phyloP scores from a whole-genome alignment of 2,888 invertebrate genomes.

The Alloscopus bannaensis region DNA sequence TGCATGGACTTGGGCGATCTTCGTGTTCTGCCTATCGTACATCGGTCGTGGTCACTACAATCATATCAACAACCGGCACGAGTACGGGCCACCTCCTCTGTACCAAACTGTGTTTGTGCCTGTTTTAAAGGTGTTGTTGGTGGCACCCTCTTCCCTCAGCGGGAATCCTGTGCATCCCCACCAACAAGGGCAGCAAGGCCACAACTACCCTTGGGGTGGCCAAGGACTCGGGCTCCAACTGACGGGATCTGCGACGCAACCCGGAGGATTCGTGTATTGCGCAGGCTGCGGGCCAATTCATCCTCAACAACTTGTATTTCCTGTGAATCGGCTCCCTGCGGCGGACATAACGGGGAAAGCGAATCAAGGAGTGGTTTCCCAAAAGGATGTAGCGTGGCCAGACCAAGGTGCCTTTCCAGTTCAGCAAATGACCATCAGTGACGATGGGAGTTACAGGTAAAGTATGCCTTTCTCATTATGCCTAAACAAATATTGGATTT shows the following conservation, averaged over 20 bases:
- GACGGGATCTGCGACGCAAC: neutral
- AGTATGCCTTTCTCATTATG: conserved; percentile 5
- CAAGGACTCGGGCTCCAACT: neutral
- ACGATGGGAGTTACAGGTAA: conserved; percentile 70
- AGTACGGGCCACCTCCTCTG: conserved; percentile 50
- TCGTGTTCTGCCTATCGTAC: conserved; percentile 64
- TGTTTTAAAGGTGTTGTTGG: conserved; percentile 64
- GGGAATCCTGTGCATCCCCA: conserved; percentile 27
- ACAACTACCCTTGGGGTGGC: conserved; percentile 29
- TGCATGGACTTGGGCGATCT: conserved; percentile 68
- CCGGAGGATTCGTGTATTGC: conserved; percentile 50
- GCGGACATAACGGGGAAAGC: neutral
- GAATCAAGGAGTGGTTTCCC: neutral
- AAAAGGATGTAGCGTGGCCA: conserved; percentile 32
- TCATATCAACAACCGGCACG: conserved; percentile 56
- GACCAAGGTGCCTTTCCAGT: conserved; percentile 35
- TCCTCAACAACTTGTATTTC: conserved; percentile 34
- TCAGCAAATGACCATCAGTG: conserved; percentile 62
- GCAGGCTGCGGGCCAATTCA: conserved; percentile 45
- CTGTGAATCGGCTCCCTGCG: conserved; percentile 6
- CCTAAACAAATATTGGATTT: neutral
- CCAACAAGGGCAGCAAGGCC: conserved; percentile 15
- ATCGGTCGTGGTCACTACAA: conserved; percentile 61
- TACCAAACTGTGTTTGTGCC: conserved; percentile 67
- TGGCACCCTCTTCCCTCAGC: conserved; percentile 54